Evolutionary conservation across 2,888 invertebrate species (phyloP).

Genomic region (Leptopilina myrica): DNA sequence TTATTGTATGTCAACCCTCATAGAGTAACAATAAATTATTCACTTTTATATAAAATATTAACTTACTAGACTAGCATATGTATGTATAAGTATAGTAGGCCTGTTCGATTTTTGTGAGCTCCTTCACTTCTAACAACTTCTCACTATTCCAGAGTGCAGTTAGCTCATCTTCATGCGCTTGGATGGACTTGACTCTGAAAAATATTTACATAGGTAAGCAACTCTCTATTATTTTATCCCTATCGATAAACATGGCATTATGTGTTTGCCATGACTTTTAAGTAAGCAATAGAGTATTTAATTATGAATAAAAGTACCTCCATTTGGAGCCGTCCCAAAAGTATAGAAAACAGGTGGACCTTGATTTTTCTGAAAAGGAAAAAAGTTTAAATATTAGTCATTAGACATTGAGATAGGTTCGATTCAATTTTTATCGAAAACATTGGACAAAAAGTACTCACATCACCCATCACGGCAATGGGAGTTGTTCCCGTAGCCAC

Average conservation of each 20-base stretch:
- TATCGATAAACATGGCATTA: no score
- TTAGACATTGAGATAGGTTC: constrained; percentile 2
- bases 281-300: not conserved
- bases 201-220: constrained; percentile 48
- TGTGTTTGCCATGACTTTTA: no score
- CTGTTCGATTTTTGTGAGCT: constrained; percentile 65
- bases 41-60: constrained; percentile 71
- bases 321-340: constrained; percentile 71
- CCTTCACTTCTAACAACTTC: constrained; percentile 6
- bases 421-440: no score
- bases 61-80: constrained; percentile 72
- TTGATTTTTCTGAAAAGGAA: constrained; percentile 70
- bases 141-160: constrained; percentile 65
- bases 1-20: constrained; percentile 66
- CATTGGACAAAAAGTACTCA: constrained; percentile 71
- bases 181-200: constrained; percentile 68
- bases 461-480: constrained; percentile 93
- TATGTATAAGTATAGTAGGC: constrained; percentile 64
- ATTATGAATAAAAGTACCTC: constrained; percentile 63
- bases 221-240: no score
- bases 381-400: constrained; percentile 20
- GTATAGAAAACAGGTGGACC: constrained; percentile 70
- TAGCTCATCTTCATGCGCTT: constrained; percentile 75
- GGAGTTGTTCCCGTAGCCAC: constrained; percentile 93
- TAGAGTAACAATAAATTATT: constrained; percentile 51